phyloP scores from a whole-genome alignment of 2,113 vertebrate genomes.

The Prinia subflava region DNA sequence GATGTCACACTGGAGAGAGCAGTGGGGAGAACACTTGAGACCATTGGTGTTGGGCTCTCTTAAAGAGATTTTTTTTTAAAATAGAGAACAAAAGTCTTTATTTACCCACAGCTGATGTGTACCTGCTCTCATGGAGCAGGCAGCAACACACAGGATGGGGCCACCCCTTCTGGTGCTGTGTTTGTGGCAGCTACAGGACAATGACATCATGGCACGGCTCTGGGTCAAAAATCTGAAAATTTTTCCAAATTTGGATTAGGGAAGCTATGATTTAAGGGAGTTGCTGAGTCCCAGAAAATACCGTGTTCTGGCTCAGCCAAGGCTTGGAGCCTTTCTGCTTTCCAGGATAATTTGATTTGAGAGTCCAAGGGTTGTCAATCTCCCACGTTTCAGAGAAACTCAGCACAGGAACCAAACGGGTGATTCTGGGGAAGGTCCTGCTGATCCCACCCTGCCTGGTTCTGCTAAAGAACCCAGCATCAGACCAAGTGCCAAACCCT shows the following conservation, averaged over 20 bases:
- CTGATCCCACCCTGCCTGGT: not conserved
- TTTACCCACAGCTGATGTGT: not conserved
- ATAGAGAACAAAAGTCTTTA: not conserved
- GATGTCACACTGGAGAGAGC: fast-evolving
- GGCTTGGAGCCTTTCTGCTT: not conserved
- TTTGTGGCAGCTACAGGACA: fast-evolving
- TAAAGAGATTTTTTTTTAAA: not conserved
- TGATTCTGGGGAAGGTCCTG: not conserved
- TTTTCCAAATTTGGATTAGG: not conserved
- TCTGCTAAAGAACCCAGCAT: not conserved
- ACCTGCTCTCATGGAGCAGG: not conserved
- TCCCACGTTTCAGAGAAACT: not conserved
- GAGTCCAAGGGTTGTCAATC: not conserved
- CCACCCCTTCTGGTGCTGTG: not conserved
- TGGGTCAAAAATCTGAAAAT: not conserved
- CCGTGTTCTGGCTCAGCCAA: not conserved
- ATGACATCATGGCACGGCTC: fast-evolving
- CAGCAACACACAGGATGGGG: not conserved
- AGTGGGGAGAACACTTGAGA: not conserved
- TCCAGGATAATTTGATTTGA: slow-evolving; percentile 17
- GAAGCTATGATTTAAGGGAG: not conserved
- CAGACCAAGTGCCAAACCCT: not conserved
- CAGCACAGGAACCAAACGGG: not conserved
- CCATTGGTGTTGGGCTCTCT: not conserved
- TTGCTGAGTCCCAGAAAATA: not conserved